Evolutionary conservation across 2,888 invertebrate genomes (phyloP), one percentile per base, ranked within the genome.

Genomic region (Luffia ferchaultella): DNA sequence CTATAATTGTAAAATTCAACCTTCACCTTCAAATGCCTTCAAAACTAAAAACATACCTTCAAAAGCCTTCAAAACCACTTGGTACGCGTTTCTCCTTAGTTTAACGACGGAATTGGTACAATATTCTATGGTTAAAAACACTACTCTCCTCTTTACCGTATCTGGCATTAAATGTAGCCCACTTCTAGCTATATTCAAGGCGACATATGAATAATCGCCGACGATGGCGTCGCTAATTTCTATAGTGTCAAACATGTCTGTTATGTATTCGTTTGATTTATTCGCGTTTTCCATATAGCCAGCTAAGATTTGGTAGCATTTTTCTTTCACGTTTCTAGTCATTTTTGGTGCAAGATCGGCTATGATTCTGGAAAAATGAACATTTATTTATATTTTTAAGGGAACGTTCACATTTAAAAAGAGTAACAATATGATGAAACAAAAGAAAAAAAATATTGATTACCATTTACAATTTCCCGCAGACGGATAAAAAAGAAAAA

Each of bases 241-340:
- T 52, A 56, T 55, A 0, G 56, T 60, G 2, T 68, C 58, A 9
- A 64, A 63, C 56, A 74, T 54, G 5, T 62, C 60, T 0, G 20
- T 2, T 1, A 59, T 57, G 20, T 54, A 55, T 0, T 54, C 56
- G 1, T 56, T 50, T 1, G 47, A 42, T 2, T 50, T 50, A 0
- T 46, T 40, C 1, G 57, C 55, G 0, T 53, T 52, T 0, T 59
- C 51, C 3, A 73, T 46, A 51, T 65, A 69, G 1, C 55, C 49
- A 0, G 70, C 57, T 16, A 77, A 56, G 1, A 77, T 70, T 1
- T 61, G 54, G 0, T 76, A 56, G 20, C 76, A 76, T 45, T 64
- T 66, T 1, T 58, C 50, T 45, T 64, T 65, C 2, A 67, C 65
- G 0, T 59, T 49, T 0, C 57, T 58, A 0, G 48, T 42, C 17